Percentiles rank a stretch among this genome's conserved stretches.
These are phyloP conservation scores for Phoxinus dragarum DNA, from an alignment of 2,797 vertebrate genomes.

Conservation along the genomic window DNA sequence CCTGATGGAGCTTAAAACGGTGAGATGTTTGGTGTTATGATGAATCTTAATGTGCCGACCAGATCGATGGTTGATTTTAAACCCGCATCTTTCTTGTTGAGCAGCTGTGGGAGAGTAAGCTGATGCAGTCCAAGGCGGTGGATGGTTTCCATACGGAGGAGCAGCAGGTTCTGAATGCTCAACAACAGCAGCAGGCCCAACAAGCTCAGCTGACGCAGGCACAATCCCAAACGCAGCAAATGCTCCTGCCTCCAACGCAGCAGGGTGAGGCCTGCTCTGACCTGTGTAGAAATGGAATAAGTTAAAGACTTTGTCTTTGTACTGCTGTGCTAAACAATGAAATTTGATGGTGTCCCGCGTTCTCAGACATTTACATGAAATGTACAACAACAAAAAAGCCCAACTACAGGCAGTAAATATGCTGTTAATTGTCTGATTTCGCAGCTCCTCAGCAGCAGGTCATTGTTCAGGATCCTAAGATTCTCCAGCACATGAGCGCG, in stretches of 20 bases:
- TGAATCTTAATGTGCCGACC: neutral
- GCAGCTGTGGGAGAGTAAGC: slow-evolving; percentile 97
- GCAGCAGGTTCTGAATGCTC: slow-evolving; percentile 89
- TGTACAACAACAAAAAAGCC: too few species aligned
- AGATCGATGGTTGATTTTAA: neutral
- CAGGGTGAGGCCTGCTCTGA: slow-evolving; percentile 79
- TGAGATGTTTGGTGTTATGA: slow-evolving; percentile 66
- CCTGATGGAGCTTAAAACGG: slow-evolving; percentile 96
- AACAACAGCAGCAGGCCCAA: slow-evolving; percentile 75
- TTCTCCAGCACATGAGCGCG: slow-evolving; percentile 93
- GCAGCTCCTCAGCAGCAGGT: slow-evolving; percentile 94
- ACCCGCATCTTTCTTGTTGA: neutral
- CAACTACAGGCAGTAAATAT: neutral
- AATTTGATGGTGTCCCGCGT: neutral
- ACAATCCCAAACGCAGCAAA: slow-evolving; percentile 85
- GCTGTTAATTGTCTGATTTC: neutral
- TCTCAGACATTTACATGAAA: neutral
- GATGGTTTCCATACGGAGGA: slow-evolving; percentile 98
- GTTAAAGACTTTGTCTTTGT: neutral
- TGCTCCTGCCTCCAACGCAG: slow-evolving; percentile 89
- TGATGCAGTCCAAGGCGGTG: slow-evolving; percentile 97
- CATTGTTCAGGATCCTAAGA: slow-evolving; percentile 93
- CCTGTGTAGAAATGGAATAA: neutral
- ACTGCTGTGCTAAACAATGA: neutral
- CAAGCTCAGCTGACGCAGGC: slow-evolving; percentile 71